Base-by-base conservation (phyloP, 2,888 invertebrate genomes). In the Trachelus troglodyta region DNA sequence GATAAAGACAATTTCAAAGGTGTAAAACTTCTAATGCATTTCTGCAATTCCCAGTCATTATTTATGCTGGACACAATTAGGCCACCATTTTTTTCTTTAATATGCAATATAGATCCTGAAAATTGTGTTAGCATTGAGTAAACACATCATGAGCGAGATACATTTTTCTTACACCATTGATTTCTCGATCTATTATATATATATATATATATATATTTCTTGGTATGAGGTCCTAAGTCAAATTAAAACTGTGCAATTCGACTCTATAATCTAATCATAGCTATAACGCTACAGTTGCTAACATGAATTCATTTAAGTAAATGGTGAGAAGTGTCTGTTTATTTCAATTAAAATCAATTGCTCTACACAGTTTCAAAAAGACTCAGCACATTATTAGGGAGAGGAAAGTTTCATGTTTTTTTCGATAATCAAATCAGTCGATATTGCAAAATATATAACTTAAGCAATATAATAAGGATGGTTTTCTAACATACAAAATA, bases 161-260 rank as follows among this genome's bases (percentile, higher is more conserved):
- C 78, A 76, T 75, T 85, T 86, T 85, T 89, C 85, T 87, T 90
- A 90, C 90, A 90, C 89, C 90, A 90, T 89, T 90, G 89, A 89
- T 88, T 85, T 87, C 84, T 75, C 82, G 75, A 82, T 33, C 34
- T 31, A 77, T n/a, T n/a, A n/a, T 34, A 30, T 73, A 34, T 76
- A 75, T 73, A 30, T 73, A 73, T 73, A 11, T 37, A 73, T 76
- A 77, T 40, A 31, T 69, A 37, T 37, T 12, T 37, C 68, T 37
- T 35, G 34, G 34, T 78, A 71, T 71, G n/a, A 9, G 23, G 9
- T 71, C 1, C 23, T 31, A 23, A 71, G 71, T 71, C 71, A 11
- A 71, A 33, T 71, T 71, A 71, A 71, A 71, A 34, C 33, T 71
- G 71, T 71, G 33, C 4, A 71, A 9, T 23, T 12, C 9, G 23